Conservation (phyloP, 1,140 invertebrate genomes). For the Drosophila sp. region DNA sequence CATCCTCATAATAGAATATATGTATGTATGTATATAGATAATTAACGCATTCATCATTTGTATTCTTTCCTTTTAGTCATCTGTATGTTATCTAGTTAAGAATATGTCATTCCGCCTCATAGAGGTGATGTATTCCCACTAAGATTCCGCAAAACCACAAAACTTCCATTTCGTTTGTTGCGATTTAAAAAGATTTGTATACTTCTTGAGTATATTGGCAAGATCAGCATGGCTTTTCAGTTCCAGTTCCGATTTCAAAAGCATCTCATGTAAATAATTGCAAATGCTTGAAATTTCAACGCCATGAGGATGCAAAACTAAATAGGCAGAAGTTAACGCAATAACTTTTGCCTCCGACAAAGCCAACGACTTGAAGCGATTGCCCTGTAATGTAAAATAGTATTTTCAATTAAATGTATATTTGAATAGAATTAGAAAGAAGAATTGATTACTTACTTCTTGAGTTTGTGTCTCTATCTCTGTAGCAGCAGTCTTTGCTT, state of each 20-base stretch:
- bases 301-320: constrained; percentile 94
- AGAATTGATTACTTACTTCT: neutral
- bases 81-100: constrained; percentile 8
- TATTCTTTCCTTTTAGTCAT: constrained; percentile 48
- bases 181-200: constrained; percentile 89
- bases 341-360: constrained; percentile 88
- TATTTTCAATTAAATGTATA: neutral
- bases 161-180: constrained; percentile 86
- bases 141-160: constrained; percentile 85
- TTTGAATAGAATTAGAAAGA: too few relatives aligned
- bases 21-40: constrained; percentile 55
- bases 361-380: constrained; percentile 77
- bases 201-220: constrained; percentile 89
- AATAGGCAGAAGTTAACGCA: constrained; percentile 91
- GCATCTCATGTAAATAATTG: constrained; percentile 91
- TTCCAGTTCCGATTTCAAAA: constrained; percentile 84
- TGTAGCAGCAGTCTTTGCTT: constrained; percentile 7
- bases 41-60: constrained; percentile 76
- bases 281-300: constrained; percentile 92
- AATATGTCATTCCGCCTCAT: constrained; percentile 4
- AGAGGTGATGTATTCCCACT: constrained; percentile 5
- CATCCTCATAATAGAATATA: constrained; percentile 50
- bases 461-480: neutral
- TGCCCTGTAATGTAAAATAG: constrained; percentile 23
- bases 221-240: constrained; percentile 87